A percentile compares a stretch with the other conserved stretches of the same genome.
phyloP scores from a whole-genome alignment of 2,888 invertebrate genomes.

The Nezara viridula region DNA sequence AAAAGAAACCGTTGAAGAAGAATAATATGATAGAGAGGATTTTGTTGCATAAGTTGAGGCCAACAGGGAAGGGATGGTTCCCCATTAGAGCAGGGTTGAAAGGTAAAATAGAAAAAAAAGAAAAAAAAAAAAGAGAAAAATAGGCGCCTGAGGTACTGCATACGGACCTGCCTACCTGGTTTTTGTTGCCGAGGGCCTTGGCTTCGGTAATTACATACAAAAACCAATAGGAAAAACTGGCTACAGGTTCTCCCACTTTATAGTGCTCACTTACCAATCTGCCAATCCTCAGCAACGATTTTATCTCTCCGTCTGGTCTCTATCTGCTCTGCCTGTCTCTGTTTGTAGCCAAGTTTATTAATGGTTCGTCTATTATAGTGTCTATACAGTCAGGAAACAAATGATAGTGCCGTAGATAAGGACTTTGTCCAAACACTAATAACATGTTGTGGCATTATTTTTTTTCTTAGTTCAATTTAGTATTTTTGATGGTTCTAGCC shows the following conservation, averaged over 20 bases:
- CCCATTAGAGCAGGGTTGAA: slow-evolving; percentile 46
- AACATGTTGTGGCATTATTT: neutral
- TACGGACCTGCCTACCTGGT: slow-evolving; percentile 45
- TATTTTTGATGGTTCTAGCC: neutral
- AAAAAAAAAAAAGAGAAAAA: slow-evolving; percentile 38
- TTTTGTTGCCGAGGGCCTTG: slow-evolving; percentile 36
- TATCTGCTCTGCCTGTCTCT: neutral
- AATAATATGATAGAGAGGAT: slow-evolving; percentile 32
- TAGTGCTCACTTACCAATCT: slow-evolving; percentile 42
- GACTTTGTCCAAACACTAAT: neutral
- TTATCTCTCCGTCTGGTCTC: neutral
- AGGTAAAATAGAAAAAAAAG: slow-evolving; percentile 47
- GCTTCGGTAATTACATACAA: slow-evolving; percentile 38
- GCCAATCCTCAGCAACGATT: slow-evolving; percentile 25
- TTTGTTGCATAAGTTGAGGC: slow-evolving; percentile 41
- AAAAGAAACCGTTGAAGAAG: slow-evolving; percentile 33
- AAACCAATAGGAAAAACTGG: slow-evolving; percentile 45
- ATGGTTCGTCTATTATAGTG: neutral
- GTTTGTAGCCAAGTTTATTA: neutral
- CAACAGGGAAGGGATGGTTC: slow-evolving; percentile 36
- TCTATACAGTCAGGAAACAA: neutral
- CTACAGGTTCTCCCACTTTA: slow-evolving; percentile 44
- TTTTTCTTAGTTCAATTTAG: neutral
- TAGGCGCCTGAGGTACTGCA: slow-evolving; percentile 47
- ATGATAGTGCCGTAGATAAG: neutral